A percentile compares a stretch with the other conserved stretches of the same genome.
Conservation (phyloP, 2,888 invertebrate species). For the Antheraea assamensis region DNA sequence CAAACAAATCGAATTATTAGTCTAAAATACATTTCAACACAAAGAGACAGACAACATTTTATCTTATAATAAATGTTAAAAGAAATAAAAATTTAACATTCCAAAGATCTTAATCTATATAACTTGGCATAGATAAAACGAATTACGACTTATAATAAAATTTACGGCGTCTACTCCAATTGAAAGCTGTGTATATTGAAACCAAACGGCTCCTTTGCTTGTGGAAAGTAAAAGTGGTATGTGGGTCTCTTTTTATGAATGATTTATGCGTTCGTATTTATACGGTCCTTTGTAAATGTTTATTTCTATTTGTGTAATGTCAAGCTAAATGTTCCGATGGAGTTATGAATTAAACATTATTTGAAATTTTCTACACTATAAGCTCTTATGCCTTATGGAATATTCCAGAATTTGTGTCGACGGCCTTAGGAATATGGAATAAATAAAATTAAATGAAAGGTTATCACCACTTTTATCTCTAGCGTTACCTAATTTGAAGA, state of each 20-base stretch:
- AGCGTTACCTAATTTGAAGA: too few relatives aligned
- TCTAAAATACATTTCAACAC: background rate
- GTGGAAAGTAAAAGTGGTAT: slow-evolving; percentile 47
- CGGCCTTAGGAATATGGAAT: background rate
- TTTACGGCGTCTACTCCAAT: slow-evolving; percentile 44
- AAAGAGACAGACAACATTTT: background rate
- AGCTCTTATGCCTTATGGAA: background rate
- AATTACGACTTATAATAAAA: slow-evolving; percentile 48
- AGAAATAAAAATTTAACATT: slow-evolving; percentile 18
- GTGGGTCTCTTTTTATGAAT: slow-evolving; percentile 34
- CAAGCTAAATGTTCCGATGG: background rate
- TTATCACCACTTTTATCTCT: too few relatives aligned
- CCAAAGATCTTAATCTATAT: slow-evolving; percentile 21
- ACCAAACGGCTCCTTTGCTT: slow-evolving; percentile 20
- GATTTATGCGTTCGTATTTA: slow-evolving; percentile 30
- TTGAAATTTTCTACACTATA: background rate
- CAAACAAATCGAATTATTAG: background rate
- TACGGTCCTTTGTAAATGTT: slow-evolving; percentile 20
- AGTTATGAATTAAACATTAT: slow-evolving; percentile 2
- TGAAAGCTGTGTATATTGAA: slow-evolving; percentile 9
- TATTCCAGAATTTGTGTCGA: background rate
- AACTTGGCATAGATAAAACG: slow-evolving; percentile 29
- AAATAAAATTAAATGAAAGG: background rate
- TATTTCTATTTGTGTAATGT: slow-evolving; percentile 19
- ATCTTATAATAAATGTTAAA: slow-evolving; percentile 13